These are phyloP conservation scores for Leptopilina boulardi DNA, from an alignment of 1,140 invertebrate species.

Conservation along the genomic window DNA sequence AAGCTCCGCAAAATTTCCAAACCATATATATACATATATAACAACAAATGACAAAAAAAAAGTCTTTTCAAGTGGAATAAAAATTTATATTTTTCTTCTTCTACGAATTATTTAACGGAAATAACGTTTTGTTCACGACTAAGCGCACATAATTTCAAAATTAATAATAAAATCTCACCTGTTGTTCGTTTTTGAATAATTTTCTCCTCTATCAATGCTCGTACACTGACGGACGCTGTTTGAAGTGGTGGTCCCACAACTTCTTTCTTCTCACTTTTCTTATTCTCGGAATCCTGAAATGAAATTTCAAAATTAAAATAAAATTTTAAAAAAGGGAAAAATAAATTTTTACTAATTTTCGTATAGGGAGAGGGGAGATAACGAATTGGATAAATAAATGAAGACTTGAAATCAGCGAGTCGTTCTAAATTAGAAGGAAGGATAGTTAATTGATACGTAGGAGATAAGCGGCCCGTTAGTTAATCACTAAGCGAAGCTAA, in stretches of 20 bases:
- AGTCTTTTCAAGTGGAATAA: not conserved
- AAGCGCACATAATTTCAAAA: not conserved
- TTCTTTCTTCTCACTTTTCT: conserved; percentile 91
- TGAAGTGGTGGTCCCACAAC: conserved; percentile 87
- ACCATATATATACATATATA: too few relatives aligned
- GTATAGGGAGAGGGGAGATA: not conserved
- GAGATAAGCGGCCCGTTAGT: conserved; percentile 54
- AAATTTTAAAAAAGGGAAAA: too few relatives aligned
- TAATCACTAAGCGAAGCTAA: conserved; percentile 71
- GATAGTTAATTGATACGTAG: conserved; percentile 65
- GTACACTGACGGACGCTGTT: conserved; percentile 90
- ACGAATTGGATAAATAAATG: not conserved
- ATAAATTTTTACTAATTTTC: too few relatives aligned
- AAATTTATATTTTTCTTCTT: not conserved
- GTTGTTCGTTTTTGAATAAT: conserved; percentile 89
- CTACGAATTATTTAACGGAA: not conserved
- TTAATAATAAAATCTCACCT: conserved; percentile 56
- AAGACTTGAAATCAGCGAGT: not conserved
- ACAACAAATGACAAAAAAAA: conserved; percentile 20
- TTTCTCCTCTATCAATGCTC: conserved; percentile 93
- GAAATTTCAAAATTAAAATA: conserved; percentile 41
- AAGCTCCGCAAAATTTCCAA: not conserved
- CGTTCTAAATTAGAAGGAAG: conserved; percentile 33
- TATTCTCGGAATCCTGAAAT: conserved; percentile 87
- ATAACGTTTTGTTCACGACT: too few relatives aligned